Evolutionary conservation across 2,797 vertebrate genomes (phyloP).

Genomic region (Propithecus deckenii): DNA sequence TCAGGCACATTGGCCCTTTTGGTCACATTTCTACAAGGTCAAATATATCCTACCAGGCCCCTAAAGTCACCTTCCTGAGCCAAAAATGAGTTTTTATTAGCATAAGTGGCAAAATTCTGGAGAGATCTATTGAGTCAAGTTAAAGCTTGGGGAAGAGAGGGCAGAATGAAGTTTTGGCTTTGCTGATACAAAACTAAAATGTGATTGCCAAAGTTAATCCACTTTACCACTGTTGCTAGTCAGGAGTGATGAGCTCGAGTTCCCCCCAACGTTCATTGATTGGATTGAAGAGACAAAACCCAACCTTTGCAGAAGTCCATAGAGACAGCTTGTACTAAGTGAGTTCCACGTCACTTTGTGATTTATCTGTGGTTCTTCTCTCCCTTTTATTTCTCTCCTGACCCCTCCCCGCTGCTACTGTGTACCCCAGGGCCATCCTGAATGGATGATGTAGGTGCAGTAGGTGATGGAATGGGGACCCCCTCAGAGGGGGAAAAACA

Average conservation of each 20-base stretch:
- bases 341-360: not conserved
- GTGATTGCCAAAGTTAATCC: not conserved
- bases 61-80: not conserved
- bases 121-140: not conserved
- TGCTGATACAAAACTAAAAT: not conserved
- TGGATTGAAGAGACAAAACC: slow-evolving; percentile 3
- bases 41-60: not conserved
- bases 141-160: not conserved
- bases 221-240: not conserved
- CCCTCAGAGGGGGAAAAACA: not conserved
- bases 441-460: not conserved
- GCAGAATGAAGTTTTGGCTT: not conserved
- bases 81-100: not conserved
- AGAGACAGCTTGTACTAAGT: not conserved
- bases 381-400: not conserved
- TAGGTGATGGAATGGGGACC: not conserved
- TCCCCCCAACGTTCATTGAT: not conserved
- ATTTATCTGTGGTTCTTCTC: not conserved
- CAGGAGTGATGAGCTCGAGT: not conserved
- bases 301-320: not conserved
- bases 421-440: not conserved
- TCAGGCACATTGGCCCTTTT: not conserved
- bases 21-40: not conserved
- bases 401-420: not conserved
- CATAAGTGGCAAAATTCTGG: not conserved